Evolutionary conservation across 2,888 invertebrate species (phyloP), one percentile per base, ranked within the genome.

Genomic region (Tineola bisselliella): DNA sequence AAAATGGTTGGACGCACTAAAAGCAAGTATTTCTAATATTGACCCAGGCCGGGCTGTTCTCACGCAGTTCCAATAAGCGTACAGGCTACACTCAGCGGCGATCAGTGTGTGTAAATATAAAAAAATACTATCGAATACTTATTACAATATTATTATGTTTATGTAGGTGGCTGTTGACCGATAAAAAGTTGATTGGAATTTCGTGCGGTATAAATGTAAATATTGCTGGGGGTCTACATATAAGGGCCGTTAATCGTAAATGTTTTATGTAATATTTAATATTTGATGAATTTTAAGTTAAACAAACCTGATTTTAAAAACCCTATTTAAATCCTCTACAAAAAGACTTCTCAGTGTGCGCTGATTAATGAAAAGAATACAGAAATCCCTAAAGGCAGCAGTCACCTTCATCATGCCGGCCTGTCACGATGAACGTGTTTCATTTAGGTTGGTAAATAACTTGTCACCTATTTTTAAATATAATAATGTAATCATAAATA

Each of bases 1-100:
- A 6, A 25, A 25, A 25, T 25, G 25, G 25, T 48, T 48, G 48
- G n/a, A 48, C 18, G n/a, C 15, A 54, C 19, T 54, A 54, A 54
- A 17, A 10, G 25, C 56, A 56, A 58, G 58, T 33, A 58, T 58
- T 63, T 66, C 69, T 70, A 81, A 81, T 83, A 81, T 83, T 84
- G 77, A 77, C 79, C 71, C 71, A 76, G 73, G 70, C 69, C 73
- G 69, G 69, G 65, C 69, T 70, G 74, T 83, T 83, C 83, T 79
- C 83, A 84, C 82, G 81, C 66, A 44, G 13, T 59, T 25, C 25
- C 44, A 18, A 59, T 59, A 43, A 59, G 59, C 33, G 18, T 33
- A 19, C 25, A 56, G 5, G 10, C 13, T 31, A 17, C 58, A 58
- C 33, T 13, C 33, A 58, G 13, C 58, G n/a, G 11, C 54, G 54